These are phyloP conservation scores for Gymnorhina tibicen DNA, from an alignment of 2,113 vertebrate species.

Conservation along the genomic window DNA sequence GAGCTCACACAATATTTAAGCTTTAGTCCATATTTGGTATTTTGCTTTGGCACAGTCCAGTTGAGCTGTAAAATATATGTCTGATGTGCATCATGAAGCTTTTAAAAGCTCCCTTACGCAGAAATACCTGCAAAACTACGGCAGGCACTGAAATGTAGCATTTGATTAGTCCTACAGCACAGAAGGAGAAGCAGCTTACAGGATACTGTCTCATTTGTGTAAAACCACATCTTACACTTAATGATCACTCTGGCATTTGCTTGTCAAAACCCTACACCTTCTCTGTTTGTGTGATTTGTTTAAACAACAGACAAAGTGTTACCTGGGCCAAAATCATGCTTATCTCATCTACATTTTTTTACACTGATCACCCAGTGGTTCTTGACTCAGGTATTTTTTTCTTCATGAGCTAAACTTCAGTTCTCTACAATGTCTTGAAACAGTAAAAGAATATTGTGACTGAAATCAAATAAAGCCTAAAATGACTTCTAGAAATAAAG, in stretches of 20 bases:
- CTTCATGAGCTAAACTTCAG: neutral
- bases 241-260: neutral
- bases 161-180: neutral
- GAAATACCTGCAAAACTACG: neutral
- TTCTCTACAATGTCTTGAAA: neutral
- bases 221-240: neutral
- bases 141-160: neutral
- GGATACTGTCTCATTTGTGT: neutral
- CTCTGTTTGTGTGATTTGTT: neutral
- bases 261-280: neutral
- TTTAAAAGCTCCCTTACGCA: neutral
- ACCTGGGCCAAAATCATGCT: neutral
- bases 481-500: neutral
- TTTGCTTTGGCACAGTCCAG: neutral
- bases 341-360: neutral
- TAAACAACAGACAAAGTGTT: neutral
- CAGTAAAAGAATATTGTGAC: neutral
- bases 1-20: neutral
- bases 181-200: neutral
- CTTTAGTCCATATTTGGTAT: neutral
- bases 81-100: neutral
- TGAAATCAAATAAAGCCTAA: neutral
- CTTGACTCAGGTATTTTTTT: neutral
- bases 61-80: neutral
- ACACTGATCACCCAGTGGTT: neutral